Evolutionary conservation across 2,888 invertebrate species (phyloP).

Genomic region (Athripsodes cinereus): DNA sequence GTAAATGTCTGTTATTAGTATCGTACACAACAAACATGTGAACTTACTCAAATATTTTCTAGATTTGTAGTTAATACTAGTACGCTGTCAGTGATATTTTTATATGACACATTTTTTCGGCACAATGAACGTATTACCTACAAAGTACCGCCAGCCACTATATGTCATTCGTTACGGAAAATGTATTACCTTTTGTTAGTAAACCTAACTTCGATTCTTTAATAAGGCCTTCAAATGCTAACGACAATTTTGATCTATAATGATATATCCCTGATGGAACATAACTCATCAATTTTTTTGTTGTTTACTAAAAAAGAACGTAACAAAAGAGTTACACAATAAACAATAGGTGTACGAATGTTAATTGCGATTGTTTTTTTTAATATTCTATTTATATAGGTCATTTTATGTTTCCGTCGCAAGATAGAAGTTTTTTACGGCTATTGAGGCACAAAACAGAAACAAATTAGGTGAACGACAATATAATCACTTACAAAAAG

Average conservation of each 20-base stretch:
- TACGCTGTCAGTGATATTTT: neutral
- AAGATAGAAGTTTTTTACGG: too few relatives aligned
- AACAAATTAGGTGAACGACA: too few relatives aligned
- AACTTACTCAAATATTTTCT: too few relatives aligned
- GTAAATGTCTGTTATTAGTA: too few relatives aligned
- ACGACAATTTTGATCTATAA: conserved; percentile 25
- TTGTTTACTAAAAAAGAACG: neutral
- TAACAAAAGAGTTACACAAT: neutral
- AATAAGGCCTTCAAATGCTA: conserved; percentile 24
- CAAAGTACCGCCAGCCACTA: conserved; percentile 18
- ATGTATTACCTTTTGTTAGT: neutral
- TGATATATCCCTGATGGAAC: conserved; percentile 8
- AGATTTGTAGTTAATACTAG: too few relatives aligned
- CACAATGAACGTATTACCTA: neutral
- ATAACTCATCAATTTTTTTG: conserved; percentile 8
- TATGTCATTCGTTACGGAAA: conserved; percentile 20
- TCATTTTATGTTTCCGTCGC: too few relatives aligned
- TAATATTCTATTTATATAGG: too few relatives aligned
- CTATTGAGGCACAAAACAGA: too few relatives aligned
- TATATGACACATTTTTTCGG: conserved; percentile 10
- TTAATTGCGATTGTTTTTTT: too few relatives aligned
- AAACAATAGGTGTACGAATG: neutral
- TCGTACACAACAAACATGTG: too few relatives aligned
- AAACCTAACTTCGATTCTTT: conserved; percentile 5
- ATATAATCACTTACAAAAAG: too few relatives aligned